phyloP scores from a whole-genome alignment of 2,113 vertebrate genomes.

The Oncorhynchus nerka region DNA sequence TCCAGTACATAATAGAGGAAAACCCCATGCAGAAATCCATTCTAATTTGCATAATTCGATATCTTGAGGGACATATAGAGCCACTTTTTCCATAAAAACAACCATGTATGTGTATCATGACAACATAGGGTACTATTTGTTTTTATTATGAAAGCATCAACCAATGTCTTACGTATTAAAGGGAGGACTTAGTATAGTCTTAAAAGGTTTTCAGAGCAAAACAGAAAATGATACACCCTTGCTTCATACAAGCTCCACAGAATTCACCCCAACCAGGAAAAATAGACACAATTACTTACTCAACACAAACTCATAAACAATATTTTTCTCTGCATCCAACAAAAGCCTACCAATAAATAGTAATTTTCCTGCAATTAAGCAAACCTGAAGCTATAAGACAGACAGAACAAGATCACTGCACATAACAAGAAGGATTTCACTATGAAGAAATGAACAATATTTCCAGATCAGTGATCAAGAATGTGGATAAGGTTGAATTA shows the following conservation, averaged over 20 bases:
- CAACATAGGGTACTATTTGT: conserved; percentile 15
- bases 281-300: conserved; percentile 2
- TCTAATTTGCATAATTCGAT: background rate
- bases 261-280: background rate
- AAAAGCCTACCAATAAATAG: background rate
- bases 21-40: too few species aligned
- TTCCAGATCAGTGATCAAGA: too few species aligned
- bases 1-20: too few species aligned
- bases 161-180: background rate
- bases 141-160: background rate
- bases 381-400: too few species aligned
- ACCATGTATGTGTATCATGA: conserved; percentile 6
- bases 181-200: conserved; percentile 6
- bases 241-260: background rate
- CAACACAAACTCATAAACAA: too few species aligned
- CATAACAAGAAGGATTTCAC: too few species aligned
- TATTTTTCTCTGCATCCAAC: background rate
- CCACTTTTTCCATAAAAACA: background rate
- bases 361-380: too few species aligned
- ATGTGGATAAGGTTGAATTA: too few species aligned
- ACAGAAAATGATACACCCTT: background rate
- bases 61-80: conserved; percentile 5
- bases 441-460: too few species aligned
- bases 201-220: conserved; percentile 15
- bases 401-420: too few species aligned